phyloP scores from a whole-genome alignment of 2,113 vertebrate species.

The Paracanthobrama guichenoti region DNA sequence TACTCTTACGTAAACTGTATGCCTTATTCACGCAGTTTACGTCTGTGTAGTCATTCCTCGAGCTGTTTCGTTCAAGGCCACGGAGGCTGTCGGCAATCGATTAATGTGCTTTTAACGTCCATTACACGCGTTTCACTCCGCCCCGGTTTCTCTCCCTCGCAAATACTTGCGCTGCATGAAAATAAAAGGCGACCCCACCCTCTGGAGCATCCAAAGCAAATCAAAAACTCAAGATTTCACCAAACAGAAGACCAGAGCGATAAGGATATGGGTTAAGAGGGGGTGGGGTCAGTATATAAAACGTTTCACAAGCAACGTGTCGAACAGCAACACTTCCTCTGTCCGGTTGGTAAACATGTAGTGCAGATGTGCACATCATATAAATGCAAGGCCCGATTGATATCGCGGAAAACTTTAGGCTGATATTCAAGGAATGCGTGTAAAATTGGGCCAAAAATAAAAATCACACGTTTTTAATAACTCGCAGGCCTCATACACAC shows the following conservation, averaged over 20 bases:
- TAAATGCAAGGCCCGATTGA: neutral
- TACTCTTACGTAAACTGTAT: neutral
- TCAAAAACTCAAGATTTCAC: constrained; percentile 8
- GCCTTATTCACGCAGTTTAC: neutral
- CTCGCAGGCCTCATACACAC: neutral
- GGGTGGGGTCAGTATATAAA: constrained; percentile 7
- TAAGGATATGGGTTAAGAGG: constrained; percentile 28
- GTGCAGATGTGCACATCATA: neutral
- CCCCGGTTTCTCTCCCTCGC: neutral
- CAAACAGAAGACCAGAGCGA: neutral
- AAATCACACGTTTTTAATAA: neutral
- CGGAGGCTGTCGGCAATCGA: constrained; percentile 17
- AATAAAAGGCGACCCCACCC: constrained; percentile 25
- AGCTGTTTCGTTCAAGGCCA: constrained; percentile 16
- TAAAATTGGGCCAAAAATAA: neutral
- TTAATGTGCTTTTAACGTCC: constrained; percentile 39
- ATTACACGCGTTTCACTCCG: constrained; percentile 43
- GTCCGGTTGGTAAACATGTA: neutral
- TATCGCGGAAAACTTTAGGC: neutral
- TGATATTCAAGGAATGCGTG: neutral
- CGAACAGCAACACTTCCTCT: constrained; percentile 23
- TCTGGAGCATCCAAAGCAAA: constrained; percentile 29
- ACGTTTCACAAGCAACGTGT: neutral
- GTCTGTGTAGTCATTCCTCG: neutral
- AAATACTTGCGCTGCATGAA: neutral